These are phyloP conservation scores for Artemia sinica DNA, from an alignment of 2,888 invertebrate genomes.

Conservation along the genomic window DNA sequence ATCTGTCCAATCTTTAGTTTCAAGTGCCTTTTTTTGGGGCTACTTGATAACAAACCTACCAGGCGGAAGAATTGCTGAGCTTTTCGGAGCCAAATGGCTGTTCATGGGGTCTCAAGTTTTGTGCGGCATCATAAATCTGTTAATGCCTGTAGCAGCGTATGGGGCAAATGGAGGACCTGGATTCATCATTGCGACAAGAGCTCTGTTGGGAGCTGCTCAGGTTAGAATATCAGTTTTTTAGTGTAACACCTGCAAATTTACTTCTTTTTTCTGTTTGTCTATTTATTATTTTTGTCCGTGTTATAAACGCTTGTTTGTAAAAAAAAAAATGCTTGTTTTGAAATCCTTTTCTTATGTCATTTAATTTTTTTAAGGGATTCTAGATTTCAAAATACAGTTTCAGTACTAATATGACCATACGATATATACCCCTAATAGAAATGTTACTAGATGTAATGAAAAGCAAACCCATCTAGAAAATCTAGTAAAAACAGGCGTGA, in stretches of 20 bases:
- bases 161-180: slow-evolving; percentile 26
- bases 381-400: no score
- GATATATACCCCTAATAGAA: no score
- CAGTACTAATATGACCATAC: no score
- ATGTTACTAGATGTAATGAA: no score
- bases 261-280: no score
- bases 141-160: slow-evolving; percentile 31
- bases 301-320: no score
- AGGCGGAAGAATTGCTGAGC: slow-evolving; percentile 33
- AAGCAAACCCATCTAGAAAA: no score
- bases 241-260: neutral
- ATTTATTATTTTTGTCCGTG: no score
- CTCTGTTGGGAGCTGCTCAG: slow-evolving; percentile 30
- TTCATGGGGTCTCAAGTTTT: slow-evolving; percentile 28
- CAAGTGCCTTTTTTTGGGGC: slow-evolving; percentile 32
- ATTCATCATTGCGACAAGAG: slow-evolving; percentile 28
- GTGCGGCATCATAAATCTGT: slow-evolving; percentile 30
- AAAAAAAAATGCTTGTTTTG: no score
- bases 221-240: slow-evolving; percentile 26
- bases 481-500: no score
- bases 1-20: slow-evolving; percentile 29
- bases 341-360: no score
- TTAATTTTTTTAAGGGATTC: no score
- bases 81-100: slow-evolving; percentile 34
- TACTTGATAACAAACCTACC: slow-evolving; percentile 32